Base-by-base conservation (phyloP, 2,888 invertebrate genomes). In the Spodoptera littoralis region DNA sequence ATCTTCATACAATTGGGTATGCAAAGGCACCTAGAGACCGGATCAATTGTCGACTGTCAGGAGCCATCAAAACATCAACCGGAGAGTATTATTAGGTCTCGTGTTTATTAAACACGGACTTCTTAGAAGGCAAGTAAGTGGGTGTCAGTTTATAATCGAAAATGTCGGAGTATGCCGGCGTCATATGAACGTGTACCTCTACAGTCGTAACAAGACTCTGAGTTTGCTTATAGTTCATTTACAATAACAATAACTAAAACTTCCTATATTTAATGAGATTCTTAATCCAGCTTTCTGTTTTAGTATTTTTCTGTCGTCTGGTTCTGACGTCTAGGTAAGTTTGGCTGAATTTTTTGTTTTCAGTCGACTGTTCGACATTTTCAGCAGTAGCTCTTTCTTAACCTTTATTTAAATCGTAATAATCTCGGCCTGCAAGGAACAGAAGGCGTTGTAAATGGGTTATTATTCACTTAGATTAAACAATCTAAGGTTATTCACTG, bases 41-140 rank as follows among this genome's bases (percentile, higher is more conserved):
- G 43, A 71, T 44, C 24, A 50, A 62, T 27, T 11, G 47, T 5
- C 46, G 46, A 58, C 50, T 58, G 48, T 49, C 36, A 51, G 13
- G 9, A 41, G 45, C 22, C 22, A 24, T 50, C 59, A 18, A 44
- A 62, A 44, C 27, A 45, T 47, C 6, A 2, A 36, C 49, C 55
- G 44, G 13, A 4, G 45, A 43, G 48, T 41, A 46, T 47, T 24
- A 65, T 69, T 68, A 55, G 66, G 59, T 68, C 53, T 41, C 50
- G 18, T 89, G 87, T 91, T 91, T 90, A 81, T 80, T 73, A 89
- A 90, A 91, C 88, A 90, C 55, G 60, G 59, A 42, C 80, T 90
- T 89, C 88, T 76, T 63, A 79, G 89, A 90, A 90, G 71, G 56
- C 60, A 60, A 27, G 27, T 27, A 27, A 27, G 73, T 74, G 65